Percentiles rank a stretch among this genome's conserved stretches.
phyloP scores from a whole-genome alignment of 2,888 invertebrate genomes.

The Erebia epiphron region DNA sequence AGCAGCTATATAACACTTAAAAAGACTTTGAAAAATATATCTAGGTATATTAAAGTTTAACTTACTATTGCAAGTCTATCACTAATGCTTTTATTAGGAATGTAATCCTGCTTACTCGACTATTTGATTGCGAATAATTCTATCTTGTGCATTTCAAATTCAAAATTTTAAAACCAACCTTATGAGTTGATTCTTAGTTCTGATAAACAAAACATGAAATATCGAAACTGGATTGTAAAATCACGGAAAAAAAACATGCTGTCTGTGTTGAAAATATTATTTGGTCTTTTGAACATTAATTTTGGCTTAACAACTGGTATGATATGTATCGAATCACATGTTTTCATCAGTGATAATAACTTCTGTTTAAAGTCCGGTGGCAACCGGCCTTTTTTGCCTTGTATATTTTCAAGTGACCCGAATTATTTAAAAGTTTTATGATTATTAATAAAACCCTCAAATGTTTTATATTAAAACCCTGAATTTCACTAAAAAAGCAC shows the following conservation, averaged over 20 bases:
- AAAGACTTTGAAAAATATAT: too few species aligned
- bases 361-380: constrained; percentile 3
- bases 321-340: constrained; percentile 2
- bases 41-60: too few species aligned
- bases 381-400: constrained; percentile 2
- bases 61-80: too few species aligned
- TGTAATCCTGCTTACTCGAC: neutral
- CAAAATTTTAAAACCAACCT: too few species aligned
- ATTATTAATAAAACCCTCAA: neutral
- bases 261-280: too few species aligned
- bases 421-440: constrained; percentile 2
- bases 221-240: too few species aligned
- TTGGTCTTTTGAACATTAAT: neutral
- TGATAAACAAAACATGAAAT: too few species aligned
- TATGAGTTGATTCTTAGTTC: too few species aligned
- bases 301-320: neutral
- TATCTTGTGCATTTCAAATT: too few species aligned
- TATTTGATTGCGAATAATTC: too few species aligned
- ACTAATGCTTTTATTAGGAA: neutral
- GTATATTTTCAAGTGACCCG: constrained; percentile 18
- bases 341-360: constrained; percentile 8
- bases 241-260: too few species aligned
- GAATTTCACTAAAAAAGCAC: neutral
- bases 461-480: neutral
- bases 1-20: too few species aligned